These are phyloP conservation scores for Rhopalosiphum maidis DNA, from an alignment of 1,140 invertebrate genomes.

Conservation along the genomic window DNA sequence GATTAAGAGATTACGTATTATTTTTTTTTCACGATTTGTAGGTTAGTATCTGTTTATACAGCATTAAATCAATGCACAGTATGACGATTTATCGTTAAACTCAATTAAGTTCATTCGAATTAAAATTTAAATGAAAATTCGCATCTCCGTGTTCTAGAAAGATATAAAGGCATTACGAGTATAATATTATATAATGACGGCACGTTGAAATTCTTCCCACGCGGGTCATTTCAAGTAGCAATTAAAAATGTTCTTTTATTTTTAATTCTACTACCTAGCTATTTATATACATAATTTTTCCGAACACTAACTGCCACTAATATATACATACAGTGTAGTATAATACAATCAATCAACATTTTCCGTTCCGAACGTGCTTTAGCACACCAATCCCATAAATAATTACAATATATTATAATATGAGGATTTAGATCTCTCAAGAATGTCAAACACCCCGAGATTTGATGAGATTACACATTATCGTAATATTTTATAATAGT, in stretches of 20 bases:
- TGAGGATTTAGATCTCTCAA: background rate
- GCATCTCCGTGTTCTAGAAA: background rate
- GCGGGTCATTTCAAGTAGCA: background rate
- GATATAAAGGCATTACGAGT: background rate
- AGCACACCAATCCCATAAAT: background rate
- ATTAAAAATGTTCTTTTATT: constrained; percentile 6
- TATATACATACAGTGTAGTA: background rate
- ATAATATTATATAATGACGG: background rate
- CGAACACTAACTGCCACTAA: background rate
- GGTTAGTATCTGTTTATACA: background rate
- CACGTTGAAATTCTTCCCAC: background rate
- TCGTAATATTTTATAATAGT: background rate
- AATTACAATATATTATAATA: background rate
- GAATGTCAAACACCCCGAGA: background rate
- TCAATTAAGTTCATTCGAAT: background rate
- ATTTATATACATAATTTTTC: background rate
- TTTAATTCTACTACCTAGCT: background rate
- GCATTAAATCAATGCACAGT: background rate
- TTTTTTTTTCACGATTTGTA: background rate
- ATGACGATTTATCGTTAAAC: background rate
- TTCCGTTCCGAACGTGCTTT: background rate
- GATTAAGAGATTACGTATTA: background rate
- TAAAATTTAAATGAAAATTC: background rate
- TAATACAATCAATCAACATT: background rate
- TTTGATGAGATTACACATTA: background rate